phyloP scores from a whole-genome alignment of 2,113 vertebrate species.

The Chionomys nivalis region DNA sequence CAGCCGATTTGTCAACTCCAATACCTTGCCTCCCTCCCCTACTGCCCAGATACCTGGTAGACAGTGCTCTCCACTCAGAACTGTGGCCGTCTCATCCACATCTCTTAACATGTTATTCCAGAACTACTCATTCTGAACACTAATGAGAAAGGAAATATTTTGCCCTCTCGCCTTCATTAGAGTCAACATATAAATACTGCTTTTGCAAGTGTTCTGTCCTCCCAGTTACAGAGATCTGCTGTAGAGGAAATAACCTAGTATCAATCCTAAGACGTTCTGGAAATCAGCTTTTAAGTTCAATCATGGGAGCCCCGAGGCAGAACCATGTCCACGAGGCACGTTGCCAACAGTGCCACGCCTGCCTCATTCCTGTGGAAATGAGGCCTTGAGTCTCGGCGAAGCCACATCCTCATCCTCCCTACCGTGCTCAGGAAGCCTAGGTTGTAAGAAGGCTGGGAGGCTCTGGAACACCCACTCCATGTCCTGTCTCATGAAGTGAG shows the following conservation, averaged over 20 bases:
- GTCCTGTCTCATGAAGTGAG: too few relatives aligned
- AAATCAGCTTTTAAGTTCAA: background rate
- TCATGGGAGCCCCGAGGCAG: background rate
- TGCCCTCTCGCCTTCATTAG: background rate
- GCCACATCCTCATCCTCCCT: background rate
- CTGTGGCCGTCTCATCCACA: too few relatives aligned
- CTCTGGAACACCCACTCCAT: too few relatives aligned
- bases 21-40: too few relatives aligned
- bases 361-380: accelerated
- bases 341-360: background rate
- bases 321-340: background rate
- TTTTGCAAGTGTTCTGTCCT: background rate
- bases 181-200: background rate
- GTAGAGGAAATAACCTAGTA: background rate
- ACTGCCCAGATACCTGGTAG: background rate
- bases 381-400: background rate
- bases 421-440: background rate
- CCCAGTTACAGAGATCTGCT: background rate
- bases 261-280: background rate
- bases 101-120: constrained; percentile 11
- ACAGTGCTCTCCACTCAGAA: background rate
- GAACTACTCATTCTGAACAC: constrained; percentile 23
- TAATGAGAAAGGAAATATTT: constrained; percentile 46
- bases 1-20: background rate
- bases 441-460: background rate